Evolutionary conservation across 1,140 invertebrate genomes (phyloP).

Genomic region (Cherax destructor): DNA sequence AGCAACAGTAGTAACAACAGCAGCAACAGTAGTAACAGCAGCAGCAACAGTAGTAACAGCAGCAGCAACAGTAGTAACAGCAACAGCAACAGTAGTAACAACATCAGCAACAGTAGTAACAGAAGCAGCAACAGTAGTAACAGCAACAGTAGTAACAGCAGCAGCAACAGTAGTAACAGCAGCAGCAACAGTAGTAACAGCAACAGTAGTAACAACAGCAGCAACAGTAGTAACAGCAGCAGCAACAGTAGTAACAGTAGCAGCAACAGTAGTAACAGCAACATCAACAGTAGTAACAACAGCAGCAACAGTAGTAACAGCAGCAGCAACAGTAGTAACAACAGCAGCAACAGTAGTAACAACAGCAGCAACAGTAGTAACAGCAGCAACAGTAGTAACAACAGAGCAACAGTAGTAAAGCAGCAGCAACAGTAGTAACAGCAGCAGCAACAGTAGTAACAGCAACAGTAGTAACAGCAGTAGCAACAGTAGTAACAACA

Average conservation of each 20-base stretch:
- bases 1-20: not conserved
- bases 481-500: not conserved
- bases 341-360: not conserved
- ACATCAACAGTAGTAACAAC: no score
- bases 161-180: not conserved
- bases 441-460: not conserved
- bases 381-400: not conserved
- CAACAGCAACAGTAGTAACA: not conserved
- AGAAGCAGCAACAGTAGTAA: not conserved
- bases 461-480: not conserved
- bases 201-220: not conserved
- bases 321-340: no score
- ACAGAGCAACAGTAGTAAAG: not conserved
- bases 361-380: not conserved
- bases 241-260: not conserved
- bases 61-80: not conserved
- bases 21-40: not conserved
- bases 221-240: not conserved
- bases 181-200: not conserved
- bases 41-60: not conserved
- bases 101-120: no score
- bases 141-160: not conserved
- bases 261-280: not conserved
- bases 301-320: no score
- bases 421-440: not conserved